A percentile compares a stretch with the other conserved stretches of the same genome.
Evolutionary conservation across 2,113 vertebrate genomes (phyloP).

Genomic region (Colinus virginianus): DNA sequence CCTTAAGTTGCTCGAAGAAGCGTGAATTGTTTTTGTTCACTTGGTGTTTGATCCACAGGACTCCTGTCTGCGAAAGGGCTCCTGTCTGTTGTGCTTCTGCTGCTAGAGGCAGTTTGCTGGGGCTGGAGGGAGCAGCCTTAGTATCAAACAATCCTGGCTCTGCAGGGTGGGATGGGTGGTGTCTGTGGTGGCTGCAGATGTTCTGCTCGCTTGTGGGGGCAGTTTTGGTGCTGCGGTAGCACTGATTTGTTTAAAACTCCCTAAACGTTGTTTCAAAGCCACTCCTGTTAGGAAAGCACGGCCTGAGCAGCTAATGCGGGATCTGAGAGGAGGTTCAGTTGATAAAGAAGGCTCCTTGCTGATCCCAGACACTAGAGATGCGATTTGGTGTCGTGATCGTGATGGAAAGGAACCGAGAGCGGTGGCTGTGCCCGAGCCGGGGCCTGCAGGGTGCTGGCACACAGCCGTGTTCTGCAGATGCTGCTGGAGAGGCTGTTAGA

Average conservation of each 20-base stretch:
- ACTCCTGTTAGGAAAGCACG: not conserved
- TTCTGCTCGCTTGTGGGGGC: not conserved
- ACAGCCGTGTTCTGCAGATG: not conserved
- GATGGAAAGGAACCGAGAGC: accelerated
- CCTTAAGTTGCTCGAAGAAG: not conserved
- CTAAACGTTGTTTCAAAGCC: not conserved
- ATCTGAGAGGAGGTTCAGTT: not conserved
- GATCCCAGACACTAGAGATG: not conserved
- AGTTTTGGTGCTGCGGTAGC: not conserved
- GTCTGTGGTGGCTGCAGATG: not conserved
- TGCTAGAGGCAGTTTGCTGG: not conserved
- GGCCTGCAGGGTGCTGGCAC: not conserved
- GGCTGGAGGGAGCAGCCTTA: slow-evolving; percentile 50
- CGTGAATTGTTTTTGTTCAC: not conserved
- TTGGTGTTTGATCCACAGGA: not conserved
- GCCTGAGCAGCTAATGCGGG: not conserved
- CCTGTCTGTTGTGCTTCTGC: too few species aligned
- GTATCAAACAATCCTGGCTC: slow-evolving; percentile 63
- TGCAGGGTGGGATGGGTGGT: not conserved
- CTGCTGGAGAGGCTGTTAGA: not conserved
- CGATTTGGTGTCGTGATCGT: accelerated
- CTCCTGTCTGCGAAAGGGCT: slow-evolving; percentile 31
- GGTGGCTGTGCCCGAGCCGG: not conserved
- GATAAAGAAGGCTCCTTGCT: not conserved
- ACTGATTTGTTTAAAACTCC: not conserved